phyloP scores from a whole-genome alignment of 2,113 vertebrate genomes.

The Ptilonorhynchus violaceus region DNA sequence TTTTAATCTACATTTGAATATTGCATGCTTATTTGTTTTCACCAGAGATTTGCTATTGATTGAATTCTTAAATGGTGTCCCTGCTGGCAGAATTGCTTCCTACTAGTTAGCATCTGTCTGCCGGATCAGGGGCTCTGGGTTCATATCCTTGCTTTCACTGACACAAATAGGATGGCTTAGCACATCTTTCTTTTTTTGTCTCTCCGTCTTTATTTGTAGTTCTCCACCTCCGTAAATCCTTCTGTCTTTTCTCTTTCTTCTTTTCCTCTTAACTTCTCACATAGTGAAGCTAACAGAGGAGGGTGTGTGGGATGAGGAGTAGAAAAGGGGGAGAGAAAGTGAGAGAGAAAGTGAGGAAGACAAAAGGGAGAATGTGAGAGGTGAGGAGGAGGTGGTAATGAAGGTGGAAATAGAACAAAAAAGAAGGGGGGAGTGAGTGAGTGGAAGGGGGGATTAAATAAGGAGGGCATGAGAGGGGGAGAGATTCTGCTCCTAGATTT shows the following conservation, averaged over 20 bases:
- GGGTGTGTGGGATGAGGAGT: slow-evolving; percentile 54
- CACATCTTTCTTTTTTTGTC: slow-evolving; percentile 40
- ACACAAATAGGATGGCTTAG: slow-evolving; percentile 50
- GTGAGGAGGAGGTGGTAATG: slow-evolving; percentile 58
- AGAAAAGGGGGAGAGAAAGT: slow-evolving; percentile 15
- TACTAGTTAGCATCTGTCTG: slow-evolving; percentile 52
- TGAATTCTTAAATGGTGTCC: slow-evolving; percentile 39
- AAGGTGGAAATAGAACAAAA: slow-evolving; percentile 61
- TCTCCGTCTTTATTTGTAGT: slow-evolving; percentile 33
- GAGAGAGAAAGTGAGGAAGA: slow-evolving; percentile 36
- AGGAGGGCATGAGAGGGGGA: not conserved
- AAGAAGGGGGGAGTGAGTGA: not conserved
- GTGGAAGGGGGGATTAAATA: slow-evolving; percentile 20
- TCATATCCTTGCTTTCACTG: slow-evolving; percentile 29
- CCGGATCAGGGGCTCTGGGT: not conserved
- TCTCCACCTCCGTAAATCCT: slow-evolving; percentile 46
- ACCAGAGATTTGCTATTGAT: slow-evolving; percentile 43
- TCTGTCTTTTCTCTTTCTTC: slow-evolving; percentile 56
- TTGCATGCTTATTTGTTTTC: slow-evolving; percentile 49
- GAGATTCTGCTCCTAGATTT: not conserved
- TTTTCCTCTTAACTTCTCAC: slow-evolving; percentile 23
- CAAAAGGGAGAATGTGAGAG: slow-evolving; percentile 52
- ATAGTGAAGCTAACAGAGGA: slow-evolving; percentile 37
- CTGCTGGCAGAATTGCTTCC: slow-evolving; percentile 38
- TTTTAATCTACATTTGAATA: slow-evolving; percentile 46